A percentile compares a stretch with the other conserved stretches of the same genome.
Evolutionary conservation across 1,140 invertebrate species (phyloP).

Genomic region (Drosophila busckii): DNA sequence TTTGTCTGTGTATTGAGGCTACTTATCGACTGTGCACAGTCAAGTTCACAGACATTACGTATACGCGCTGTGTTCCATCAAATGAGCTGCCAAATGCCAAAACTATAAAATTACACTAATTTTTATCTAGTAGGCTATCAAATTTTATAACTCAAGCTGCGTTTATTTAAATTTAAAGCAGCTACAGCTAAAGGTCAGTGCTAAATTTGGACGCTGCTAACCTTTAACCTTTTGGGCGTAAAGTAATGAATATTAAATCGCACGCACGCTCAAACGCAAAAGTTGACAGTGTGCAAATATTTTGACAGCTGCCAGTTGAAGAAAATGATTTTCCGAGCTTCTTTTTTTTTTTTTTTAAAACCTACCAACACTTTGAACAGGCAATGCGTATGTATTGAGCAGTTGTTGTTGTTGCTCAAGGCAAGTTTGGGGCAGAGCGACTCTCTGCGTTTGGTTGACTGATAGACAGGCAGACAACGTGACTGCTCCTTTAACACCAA

Average conservation of each 20-base stretch:
- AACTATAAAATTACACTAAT: no score
- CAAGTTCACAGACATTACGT: no score
- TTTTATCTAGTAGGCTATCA: no score
- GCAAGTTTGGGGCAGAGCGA: constrained; percentile 5
- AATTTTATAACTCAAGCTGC: no score
- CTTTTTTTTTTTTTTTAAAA: constrained; percentile 36
- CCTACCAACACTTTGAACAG: constrained; percentile 17
- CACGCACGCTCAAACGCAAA: background rate
- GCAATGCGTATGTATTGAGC: constrained; percentile 12
- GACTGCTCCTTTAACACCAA: constrained; percentile 76
- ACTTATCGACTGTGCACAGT: constrained; percentile 66
- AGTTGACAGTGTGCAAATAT: constrained; percentile 69
- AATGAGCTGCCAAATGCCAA: no score
- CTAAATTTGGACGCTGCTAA: constrained; percentile 24
- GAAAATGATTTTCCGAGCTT: constrained; percentile 69
- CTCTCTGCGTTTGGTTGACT: constrained; percentile 17
- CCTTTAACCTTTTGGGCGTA: constrained; percentile 52
- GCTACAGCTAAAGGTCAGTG: no score
- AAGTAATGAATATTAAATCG: constrained; percentile 72
- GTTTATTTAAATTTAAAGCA: no score
- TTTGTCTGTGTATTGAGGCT: constrained; percentile 75
- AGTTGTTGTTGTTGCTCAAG: background rate
- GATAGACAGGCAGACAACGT: constrained; percentile 56
- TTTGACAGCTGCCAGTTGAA: constrained; percentile 75
- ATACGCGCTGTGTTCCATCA: no score